A percentile compares a stretch with the other conserved stretches of the same genome.
phyloP scores from a whole-genome alignment of 2,797 vertebrate species.

The Staurois parvus region DNA sequence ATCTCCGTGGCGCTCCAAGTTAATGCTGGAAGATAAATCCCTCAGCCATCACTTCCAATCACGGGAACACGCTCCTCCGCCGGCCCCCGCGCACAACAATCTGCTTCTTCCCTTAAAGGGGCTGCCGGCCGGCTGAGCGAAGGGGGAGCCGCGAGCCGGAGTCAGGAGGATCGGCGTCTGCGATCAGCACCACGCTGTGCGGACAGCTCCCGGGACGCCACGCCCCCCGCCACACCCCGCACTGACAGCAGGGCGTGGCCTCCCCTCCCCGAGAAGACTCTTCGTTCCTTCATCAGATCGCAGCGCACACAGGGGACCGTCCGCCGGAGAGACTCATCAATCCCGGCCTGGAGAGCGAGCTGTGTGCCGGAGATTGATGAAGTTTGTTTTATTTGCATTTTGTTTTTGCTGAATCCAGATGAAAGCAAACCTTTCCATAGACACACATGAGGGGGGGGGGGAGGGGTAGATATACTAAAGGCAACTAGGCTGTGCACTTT shows the following conservation, averaged over 20 bases:
- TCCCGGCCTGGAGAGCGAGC: too few relatives aligned
- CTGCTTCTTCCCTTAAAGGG: constrained; percentile 79
- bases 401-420: too few relatives aligned
- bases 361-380: too few relatives aligned
- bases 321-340: too few relatives aligned
- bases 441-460: too few relatives aligned
- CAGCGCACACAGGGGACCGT: background rate
- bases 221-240: background rate
- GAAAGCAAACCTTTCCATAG: too few relatives aligned
- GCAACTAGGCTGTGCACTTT: too few relatives aligned
- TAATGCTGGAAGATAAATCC: constrained; percentile 84
- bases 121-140: constrained; percentile 71
- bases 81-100: constrained; percentile 74
- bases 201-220: constrained; percentile 8
- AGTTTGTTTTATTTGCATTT: too few relatives aligned
- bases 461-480: too few relatives aligned
- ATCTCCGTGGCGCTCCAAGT: constrained; percentile 78
- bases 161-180: constrained; percentile 48
- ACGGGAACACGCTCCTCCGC: constrained; percentile 90
- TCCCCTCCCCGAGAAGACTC: constrained; percentile 17
- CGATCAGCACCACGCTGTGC: constrained; percentile 17
- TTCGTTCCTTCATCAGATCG: constrained; percentile 6
- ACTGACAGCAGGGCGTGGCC: constrained; percentile 25
- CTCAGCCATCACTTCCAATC: constrained; percentile 91
- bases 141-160: constrained; percentile 9